A percentile compares a stretch with the other conserved stretches of the same genome.
These are phyloP conservation scores for Liparis tanakae DNA, from an alignment of 2,797 vertebrate species.

Conservation along the genomic window DNA sequence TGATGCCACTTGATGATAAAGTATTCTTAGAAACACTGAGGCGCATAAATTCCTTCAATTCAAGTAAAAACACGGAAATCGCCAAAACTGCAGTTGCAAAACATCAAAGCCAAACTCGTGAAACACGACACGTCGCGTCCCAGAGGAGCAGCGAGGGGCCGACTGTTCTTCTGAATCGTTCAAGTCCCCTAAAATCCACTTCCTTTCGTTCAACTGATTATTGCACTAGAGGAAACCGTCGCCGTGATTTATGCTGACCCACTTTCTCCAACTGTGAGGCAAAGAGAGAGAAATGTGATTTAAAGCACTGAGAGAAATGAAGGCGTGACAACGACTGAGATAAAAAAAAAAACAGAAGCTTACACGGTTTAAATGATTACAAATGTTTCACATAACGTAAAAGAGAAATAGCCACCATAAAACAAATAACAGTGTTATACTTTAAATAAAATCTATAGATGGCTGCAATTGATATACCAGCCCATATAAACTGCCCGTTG, in stretches of 20 bases:
- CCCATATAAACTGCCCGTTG: constrained; percentile 48
- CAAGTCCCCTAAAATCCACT: constrained; percentile 57
- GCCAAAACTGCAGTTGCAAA: constrained; percentile 51
- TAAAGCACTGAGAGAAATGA: constrained; percentile 55
- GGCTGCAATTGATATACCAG: constrained; percentile 64
- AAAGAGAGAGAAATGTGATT: constrained; percentile 51
- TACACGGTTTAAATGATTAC: constrained; percentile 66
- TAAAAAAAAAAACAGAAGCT: constrained; percentile 72
- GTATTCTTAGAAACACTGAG: constrained; percentile 46
- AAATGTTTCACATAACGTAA: constrained; percentile 69
- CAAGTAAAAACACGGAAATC: constrained; percentile 63
- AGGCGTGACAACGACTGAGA: constrained; percentile 69
- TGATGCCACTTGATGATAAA: constrained; percentile 38
- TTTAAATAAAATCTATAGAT: constrained; percentile 70
- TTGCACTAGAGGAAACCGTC: constrained; percentile 93
- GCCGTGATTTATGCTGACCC: constrained; percentile 74
- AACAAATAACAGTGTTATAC: constrained; percentile 75
- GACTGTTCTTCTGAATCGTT: constrained; percentile 34
- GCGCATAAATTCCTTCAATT: constrained; percentile 63
- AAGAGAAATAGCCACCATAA: constrained; percentile 62
- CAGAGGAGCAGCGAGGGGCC: constrained; percentile 41
- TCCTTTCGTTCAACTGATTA: constrained; percentile 83
- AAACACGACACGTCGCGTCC: constrained; percentile 42
- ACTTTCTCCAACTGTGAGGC: constrained; percentile 63
- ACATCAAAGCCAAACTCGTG: constrained; percentile 26